Evolutionary conservation across 1,140 invertebrate species (phyloP).

Genomic region (Magallana gigas): DNA sequence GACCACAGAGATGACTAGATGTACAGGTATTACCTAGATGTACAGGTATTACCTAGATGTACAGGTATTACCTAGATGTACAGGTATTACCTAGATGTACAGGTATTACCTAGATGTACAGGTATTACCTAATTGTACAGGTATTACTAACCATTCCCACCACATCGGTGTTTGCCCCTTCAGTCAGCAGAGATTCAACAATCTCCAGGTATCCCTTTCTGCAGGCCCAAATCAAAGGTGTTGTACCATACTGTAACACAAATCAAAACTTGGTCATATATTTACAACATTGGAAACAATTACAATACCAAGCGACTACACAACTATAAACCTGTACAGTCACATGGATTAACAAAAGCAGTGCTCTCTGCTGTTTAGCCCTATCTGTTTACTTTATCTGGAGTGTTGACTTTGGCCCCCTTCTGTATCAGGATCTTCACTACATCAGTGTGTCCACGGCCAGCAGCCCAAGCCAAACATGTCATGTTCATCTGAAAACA

Average conservation of each 20-base stretch:
- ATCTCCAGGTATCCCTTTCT: constrained; percentile 93
- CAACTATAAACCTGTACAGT: too few species aligned
- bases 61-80: too few species aligned
- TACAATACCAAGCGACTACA: too few species aligned
- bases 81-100: too few species aligned
- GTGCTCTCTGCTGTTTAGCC: too few species aligned
- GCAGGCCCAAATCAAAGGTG: constrained; percentile 94
- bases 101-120: too few species aligned
- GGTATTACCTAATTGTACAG: too few species aligned
- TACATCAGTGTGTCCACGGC: constrained; percentile 92
- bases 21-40: too few species aligned
- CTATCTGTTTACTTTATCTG: constrained; percentile 86
- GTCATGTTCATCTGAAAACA: constrained; percentile 89
- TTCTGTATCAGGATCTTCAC: constrained; percentile 89
- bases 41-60: too few species aligned
- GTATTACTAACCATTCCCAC: constrained; percentile 87
- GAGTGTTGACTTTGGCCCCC: constrained; percentile 94
- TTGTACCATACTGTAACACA: constrained; percentile 90
- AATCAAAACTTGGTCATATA: background rate
- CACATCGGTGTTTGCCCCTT: constrained; percentile 90
- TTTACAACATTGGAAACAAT: too few species aligned
- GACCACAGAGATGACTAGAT: too few species aligned
- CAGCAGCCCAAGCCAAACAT: constrained; percentile 95
- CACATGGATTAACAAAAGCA: too few species aligned
- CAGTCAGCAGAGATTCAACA: constrained; percentile 89